Percentiles rank a stretch among this genome's conserved stretches.
Conservation (phyloP, 2,797 vertebrate species). For the Carapus acus region DNA sequence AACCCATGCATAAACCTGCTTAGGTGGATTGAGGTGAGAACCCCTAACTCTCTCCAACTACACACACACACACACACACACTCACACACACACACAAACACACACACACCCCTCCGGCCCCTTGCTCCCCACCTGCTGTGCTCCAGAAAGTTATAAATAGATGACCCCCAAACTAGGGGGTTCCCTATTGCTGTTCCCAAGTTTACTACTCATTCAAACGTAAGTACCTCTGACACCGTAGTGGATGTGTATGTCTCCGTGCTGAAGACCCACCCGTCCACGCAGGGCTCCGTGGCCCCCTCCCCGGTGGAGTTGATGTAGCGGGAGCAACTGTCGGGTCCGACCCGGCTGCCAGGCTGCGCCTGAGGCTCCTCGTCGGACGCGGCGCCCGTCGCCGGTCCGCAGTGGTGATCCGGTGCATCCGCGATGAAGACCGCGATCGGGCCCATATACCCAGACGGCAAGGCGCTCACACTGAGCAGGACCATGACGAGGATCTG, state of each 20-base stretch:
- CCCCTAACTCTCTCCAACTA: too few species aligned
- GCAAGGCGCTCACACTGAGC: slow-evolving; percentile 28
- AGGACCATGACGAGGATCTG: slow-evolving; percentile 30
- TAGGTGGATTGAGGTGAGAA: too few species aligned
- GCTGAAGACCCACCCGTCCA: slow-evolving; percentile 17
- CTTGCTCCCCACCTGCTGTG: too few species aligned
- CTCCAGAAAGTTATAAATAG: too few species aligned
- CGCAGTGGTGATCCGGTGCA: slow-evolving; percentile 50
- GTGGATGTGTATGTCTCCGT: slow-evolving; percentile 40
- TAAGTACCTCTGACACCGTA: slow-evolving; percentile 48
- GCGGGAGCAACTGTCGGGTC: slow-evolving; percentile 32
- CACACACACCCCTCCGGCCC: too few species aligned
- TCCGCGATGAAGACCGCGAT: slow-evolving; percentile 45
- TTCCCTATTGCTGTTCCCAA: too few species aligned
- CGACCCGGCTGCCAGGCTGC: slow-evolving; percentile 9
- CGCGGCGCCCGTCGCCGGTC: not conserved
- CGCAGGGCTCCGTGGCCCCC: too few species aligned
- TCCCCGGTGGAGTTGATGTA: slow-evolving; percentile 25
- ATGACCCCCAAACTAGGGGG: too few species aligned
- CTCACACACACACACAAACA: too few species aligned
- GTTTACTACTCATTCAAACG: too few species aligned
- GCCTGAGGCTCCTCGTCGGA: not conserved
- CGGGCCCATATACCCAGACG: slow-evolving; percentile 26
- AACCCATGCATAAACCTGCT: too few species aligned
- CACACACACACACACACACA: too few species aligned